Evolutionary conservation across 1,140 invertebrate species (phyloP), one percentile per base, ranked within the genome.

Genomic region (Lepidurus packardi): DNA sequence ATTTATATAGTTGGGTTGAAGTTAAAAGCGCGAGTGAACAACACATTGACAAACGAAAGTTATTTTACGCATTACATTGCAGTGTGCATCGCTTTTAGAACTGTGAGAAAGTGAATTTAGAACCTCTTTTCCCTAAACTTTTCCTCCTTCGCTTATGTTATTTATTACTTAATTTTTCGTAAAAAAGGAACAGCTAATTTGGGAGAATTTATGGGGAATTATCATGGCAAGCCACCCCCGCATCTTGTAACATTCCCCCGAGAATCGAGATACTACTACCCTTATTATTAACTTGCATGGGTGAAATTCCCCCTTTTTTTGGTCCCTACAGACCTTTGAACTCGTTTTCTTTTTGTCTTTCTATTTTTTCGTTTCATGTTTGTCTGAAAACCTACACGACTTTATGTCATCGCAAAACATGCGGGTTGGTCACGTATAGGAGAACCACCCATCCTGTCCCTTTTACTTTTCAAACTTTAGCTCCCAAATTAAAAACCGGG

Each of bases 351-450:
- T 65, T 25, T 1, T 25, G 1, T 1, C 5, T 21, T 65, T 65
- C 9, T 13, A 65, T n/a, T 16, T 13, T 21, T 11, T 47, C 45
- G 10, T 65, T 65, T 65, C 21, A n/a, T 65, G 13, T 65, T 13
- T 16, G 53, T 65, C 53, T 65, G 53, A 16, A 13, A 65, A 65
- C 53, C 16, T 65, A 65, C 8, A 65, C 21, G 34, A 34, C 21
- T 65, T 65, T 65, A 21, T 65, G 53, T 65, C 53, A 65, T 65
- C 6, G 53, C 8, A 1, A 65, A 65, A n/a, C 21, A 65, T 65
- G 53, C 53, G 53, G 53, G 53, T 21, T 21, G 53, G 53, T 65
- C 53, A 65, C 53, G 53, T 16, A 65, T 21, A 65, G 53, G 53
- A 65, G 53, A 13, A 65, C 53, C 53, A 65, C 53, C 53, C 53